Percentiles rank a stretch among this genome's conserved stretches.
These are phyloP conservation scores for Pseudeuparius sepicola DNA, from an alignment of 2,888 invertebrate genomes.

Conservation along the genomic window DNA sequence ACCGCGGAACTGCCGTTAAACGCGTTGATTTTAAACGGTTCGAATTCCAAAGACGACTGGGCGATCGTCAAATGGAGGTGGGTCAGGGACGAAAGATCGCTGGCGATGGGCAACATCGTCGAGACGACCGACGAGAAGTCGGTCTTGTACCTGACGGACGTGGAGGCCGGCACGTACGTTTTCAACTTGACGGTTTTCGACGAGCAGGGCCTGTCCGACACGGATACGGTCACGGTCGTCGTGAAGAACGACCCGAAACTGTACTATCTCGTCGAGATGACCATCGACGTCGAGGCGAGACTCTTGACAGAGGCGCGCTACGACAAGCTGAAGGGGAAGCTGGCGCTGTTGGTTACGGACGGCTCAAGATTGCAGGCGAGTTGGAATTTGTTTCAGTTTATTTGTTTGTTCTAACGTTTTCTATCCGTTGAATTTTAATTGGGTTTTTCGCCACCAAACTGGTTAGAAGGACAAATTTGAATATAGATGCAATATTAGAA, in stretches of 20 bases:
- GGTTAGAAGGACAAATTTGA: too few species aligned
- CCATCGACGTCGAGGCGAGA: constrained; percentile 63
- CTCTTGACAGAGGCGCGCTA: constrained; percentile 60
- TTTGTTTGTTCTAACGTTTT: too few species aligned
- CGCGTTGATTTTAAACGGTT: constrained; percentile 74
- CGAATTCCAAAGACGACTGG: constrained; percentile 77
- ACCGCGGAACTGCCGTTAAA: constrained; percentile 64
- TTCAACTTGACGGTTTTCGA: constrained; percentile 85
- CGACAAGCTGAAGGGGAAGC: constrained; percentile 67
- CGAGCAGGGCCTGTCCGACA: constrained; percentile 74
- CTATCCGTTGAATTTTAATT: too few species aligned
- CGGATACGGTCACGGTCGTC: constrained; percentile 74
- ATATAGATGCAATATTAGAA: too few species aligned
- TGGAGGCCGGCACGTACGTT: constrained; percentile 78
- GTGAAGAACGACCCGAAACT: constrained; percentile 70
- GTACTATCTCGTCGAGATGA: constrained; percentile 70
- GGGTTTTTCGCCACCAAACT: too few species aligned
- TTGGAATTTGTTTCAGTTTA: too few species aligned
- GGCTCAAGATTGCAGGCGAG: constrained; percentile 49
- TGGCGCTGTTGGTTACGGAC: constrained; percentile 68
- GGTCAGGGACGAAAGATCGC: constrained; percentile 63
- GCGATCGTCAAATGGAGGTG: constrained; percentile 76
- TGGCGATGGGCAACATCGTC: constrained; percentile 78
- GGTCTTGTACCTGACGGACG: constrained; percentile 68
- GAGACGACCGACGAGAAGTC: constrained; percentile 60